A percentile compares a stretch with the other conserved stretches of the same genome.
phyloP scores from a whole-genome alignment of 1,140 invertebrate species.

The Maniola jurtina region DNA sequence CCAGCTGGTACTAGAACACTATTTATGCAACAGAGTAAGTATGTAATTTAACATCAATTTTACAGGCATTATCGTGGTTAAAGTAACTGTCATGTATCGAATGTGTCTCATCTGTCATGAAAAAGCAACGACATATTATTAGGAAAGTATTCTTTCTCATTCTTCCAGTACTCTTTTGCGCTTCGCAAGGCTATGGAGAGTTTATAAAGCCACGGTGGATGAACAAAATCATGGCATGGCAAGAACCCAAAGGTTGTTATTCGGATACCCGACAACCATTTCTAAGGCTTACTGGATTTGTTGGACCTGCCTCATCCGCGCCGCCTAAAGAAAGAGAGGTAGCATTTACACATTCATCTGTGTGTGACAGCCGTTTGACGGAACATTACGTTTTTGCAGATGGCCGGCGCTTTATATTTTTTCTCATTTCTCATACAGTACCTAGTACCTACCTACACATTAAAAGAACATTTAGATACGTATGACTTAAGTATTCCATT shows the following conservation, averaged over 20 bases:
- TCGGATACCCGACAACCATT: constrained; percentile 65
- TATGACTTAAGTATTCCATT: no score
- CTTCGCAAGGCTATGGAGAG: constrained; percentile 67
- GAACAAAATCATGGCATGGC: constrained; percentile 70
- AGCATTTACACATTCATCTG: neutral
- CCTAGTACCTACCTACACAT: no score
- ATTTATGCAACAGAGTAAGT: constrained; percentile 71
- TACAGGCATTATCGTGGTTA: no score
- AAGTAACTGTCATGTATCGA: neutral
- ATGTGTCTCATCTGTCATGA: no score
- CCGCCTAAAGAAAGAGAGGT: constrained; percentile 59
- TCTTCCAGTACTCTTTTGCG: constrained; percentile 59
- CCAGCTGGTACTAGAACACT: constrained; percentile 64
- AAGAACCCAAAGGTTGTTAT: constrained; percentile 67
- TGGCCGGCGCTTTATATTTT: no score
- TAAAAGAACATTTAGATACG: no score
- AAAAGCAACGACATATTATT: neutral
- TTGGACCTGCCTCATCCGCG: constrained; percentile 42
- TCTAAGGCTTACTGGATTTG: constrained; percentile 61
- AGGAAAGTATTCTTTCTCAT: neutral
- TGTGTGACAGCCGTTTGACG: no score
- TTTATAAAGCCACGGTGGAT: constrained; percentile 74
- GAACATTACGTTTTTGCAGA: no score
- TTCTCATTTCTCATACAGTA: no score
- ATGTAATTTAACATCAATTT: constrained; percentile 1